Evolutionary conservation across 92 coral and sea anemone species (phyloP), one percentile per base, ranked within the genome.

Genomic region (Heliopora coerulea): DNA sequence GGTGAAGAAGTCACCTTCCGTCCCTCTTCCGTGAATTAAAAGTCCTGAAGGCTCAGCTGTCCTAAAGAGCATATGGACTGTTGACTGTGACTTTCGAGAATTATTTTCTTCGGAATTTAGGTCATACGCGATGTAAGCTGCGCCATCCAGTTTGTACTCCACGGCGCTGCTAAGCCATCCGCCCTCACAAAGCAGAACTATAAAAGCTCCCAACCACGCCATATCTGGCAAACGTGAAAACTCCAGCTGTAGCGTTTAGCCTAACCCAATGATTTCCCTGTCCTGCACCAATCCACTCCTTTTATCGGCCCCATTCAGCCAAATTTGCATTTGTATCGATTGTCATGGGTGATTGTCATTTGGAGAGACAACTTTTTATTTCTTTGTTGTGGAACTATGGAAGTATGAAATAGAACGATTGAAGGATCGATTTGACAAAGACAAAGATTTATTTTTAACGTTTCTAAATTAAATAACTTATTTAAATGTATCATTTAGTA

Each of bases 1-100:
- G 17, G 96, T 95, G 44, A 90, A 78, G 56, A 90, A 95, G 75
- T 95, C 96, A 54, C 89, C 88, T 37, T 69, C 73, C 20, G 72
- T 66, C 25, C 93, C 89, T 32, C 86, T 79, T 26, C 89, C 95
- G 78, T 90, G 99, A 11, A 95, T 65, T 18, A 95, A 83, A 11
- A 95, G 62, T 15, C 96, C 96, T 11, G 91, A 80, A 24, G 97
- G 88, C 56, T 90, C 83, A 49, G 91, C 86, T 46, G 97, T 95
- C 40, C 84, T 84, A 74, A 95, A 95, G 46, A 86, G 48, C 49
- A 95, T 31, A 18, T 56, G 32, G 35, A 95, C 83, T 8, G 50
- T 52, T 13, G 48, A 28, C 32, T 26, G 40, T 24, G 42, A 70
- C 27, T 52, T 23, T 37, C 63, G 46, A 52, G 59, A 31, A 5